Conservation (phyloP, 1,140 invertebrate genomes). For the Psix sp. region DNA sequence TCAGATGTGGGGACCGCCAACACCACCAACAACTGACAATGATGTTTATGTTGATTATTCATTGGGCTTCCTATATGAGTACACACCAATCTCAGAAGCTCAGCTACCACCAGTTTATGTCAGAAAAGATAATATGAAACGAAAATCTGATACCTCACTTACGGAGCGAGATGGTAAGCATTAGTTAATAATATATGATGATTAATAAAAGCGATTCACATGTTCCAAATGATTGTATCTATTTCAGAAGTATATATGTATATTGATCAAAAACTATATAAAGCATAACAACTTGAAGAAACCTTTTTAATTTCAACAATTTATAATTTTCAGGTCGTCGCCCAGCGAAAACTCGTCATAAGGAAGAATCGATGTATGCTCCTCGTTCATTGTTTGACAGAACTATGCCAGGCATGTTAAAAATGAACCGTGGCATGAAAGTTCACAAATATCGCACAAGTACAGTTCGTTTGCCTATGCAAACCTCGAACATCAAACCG, state of each 20-base stretch:
- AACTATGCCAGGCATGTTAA: slow-evolving; percentile 86
- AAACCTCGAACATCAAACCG: slow-evolving; percentile 79
- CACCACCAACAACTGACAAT: slow-evolving; percentile 92
- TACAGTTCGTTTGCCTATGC: slow-evolving; percentile 79
- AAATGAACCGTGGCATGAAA: slow-evolving; percentile 86
- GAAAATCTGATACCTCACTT: slow-evolving; percentile 81
- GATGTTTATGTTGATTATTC: slow-evolving; percentile 94
- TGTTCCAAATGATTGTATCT: no score
- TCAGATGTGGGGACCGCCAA: slow-evolving; percentile 96
- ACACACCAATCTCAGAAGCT: slow-evolving; percentile 87
- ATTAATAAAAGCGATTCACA: no score
- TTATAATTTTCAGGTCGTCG: slow-evolving; percentile 75
- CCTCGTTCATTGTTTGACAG: slow-evolving; percentile 92
- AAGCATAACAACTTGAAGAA: not conserved
- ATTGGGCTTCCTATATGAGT: slow-evolving; percentile 90
- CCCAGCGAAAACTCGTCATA: slow-evolving; percentile 81
- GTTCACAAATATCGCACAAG: slow-evolving; percentile 84
- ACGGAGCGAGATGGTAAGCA: slow-evolving; percentile 71
- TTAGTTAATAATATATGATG: not conserved
- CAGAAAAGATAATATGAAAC: slow-evolving; percentile 86
- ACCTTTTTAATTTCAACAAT: not conserved
- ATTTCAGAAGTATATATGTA: not conserved
- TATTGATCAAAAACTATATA: not conserved
- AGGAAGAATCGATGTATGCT: slow-evolving; percentile 86
- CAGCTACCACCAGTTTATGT: slow-evolving; percentile 91